Base-by-base conservation (phyloP, 2,888 invertebrate genomes). In the Parnassius glacialis region DNA sequence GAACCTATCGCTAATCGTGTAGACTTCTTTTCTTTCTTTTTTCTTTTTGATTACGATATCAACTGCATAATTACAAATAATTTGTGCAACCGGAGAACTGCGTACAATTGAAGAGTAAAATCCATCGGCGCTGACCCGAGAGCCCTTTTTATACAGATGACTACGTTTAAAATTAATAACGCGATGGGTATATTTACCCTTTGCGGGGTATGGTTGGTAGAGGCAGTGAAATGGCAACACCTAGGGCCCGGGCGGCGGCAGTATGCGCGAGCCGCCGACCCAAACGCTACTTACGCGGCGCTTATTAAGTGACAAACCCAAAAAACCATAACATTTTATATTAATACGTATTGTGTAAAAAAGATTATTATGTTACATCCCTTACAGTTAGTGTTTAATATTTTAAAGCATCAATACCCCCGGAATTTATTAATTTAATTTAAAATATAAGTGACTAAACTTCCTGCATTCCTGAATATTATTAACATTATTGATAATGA, bases 181-280 rank as follows among this genome's bases (percentile, higher is more conserved):
- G 61, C 62, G 64, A 61, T 58, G 16, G 57, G 55, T 34, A 54
- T 34, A 56, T 42, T 55, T 62, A 62, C 56, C 42, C 45, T 52
- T 67, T 70, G 57, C 70, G 68, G 76, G 78, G 76, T 75, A 75
- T 74, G 67, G 69, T 69, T 65, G 69, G 43, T 57, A 61, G 54
- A 63, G 58, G 41, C 47, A 47, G 42, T 59, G 64, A 65, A 67
- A 68, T 78, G 85, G 87, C 81, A 90, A 85, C 84, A 77, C 81
- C 52, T 67, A 59, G 67, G 60, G 72, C 88, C 89, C 89, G 90
- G 90, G 90, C 85, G 82, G 81, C 84, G 87, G 81, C 90, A 90
- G 90, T 90, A 78, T 86, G 86, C 90, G 90, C 90, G 87, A 86
- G 81, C 73, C 78, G 74, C 83, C 82, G 84, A 81, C 81, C 79